Evolutionary conservation across 2,888 invertebrate species (phyloP).

Genomic region (Petrophora chlorosata): DNA sequence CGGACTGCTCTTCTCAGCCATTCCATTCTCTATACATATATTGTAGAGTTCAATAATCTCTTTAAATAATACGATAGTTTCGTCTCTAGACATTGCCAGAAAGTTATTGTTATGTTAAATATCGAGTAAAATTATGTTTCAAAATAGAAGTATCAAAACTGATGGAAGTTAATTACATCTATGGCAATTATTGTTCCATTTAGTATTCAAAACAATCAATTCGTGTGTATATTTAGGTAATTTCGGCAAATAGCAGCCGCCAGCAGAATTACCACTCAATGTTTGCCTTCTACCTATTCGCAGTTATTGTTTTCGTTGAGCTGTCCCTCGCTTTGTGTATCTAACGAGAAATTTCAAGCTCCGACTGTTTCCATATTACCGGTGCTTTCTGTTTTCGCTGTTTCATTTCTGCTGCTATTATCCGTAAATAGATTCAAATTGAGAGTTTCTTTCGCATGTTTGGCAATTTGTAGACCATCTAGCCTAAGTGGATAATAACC

Average conservation of each 20-base stretch:
- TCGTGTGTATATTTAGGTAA: constrained; percentile 11
- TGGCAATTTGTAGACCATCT: constrained; percentile 19
- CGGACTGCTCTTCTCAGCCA: background rate
- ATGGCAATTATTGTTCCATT: background rate
- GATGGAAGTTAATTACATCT: background rate
- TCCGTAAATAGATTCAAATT: constrained; percentile 33
- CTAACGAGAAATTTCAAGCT: constrained; percentile 52
- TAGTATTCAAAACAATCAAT: constrained; percentile 8
- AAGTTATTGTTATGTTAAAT: too few relatives aligned
- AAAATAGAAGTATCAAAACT: background rate
- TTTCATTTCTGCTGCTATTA: constrained; percentile 35
- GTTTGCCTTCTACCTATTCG: constrained; percentile 33
- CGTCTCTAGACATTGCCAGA: too few relatives aligned
- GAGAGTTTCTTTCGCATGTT: constrained; percentile 32
- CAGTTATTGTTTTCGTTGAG: constrained; percentile 38
- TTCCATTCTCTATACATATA: background rate
- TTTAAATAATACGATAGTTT: too few relatives aligned
- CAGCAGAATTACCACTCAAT: constrained; percentile 30
- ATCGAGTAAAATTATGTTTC: too few relatives aligned
- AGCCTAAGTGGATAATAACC: constrained; percentile 15
- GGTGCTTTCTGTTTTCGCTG: constrained; percentile 51
- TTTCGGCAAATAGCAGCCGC: constrained; percentile 21
- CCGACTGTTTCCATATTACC: constrained; percentile 41
- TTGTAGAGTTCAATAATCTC: too few relatives aligned
- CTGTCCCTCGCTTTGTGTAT: constrained; percentile 44